Base-by-base conservation (phyloP, 1,140 invertebrate genomes). In the Hesperophylax magnus region DNA sequence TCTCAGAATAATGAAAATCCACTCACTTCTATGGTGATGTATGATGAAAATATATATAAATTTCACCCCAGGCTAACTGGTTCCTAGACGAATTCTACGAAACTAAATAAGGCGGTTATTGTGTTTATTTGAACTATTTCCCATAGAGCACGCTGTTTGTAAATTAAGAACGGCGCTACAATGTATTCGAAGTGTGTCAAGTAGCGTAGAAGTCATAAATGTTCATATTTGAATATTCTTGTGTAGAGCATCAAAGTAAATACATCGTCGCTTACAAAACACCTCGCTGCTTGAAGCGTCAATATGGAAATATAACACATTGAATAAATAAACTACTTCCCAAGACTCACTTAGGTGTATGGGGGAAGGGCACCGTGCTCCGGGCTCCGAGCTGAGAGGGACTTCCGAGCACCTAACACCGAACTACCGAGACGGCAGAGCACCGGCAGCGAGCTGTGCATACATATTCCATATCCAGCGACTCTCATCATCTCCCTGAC, bases 291-390 rank as follows among this genome's bases (percentile, higher is more conserved):
- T 58, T n/a, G 71, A 31, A 58, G 31, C 71, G 71, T 75, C 71
- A 75, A 75, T 75, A 75, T 56, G 71, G 71, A 75, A 75, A 75
- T 75, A 75, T 75, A 75, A 75, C 71, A 75, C 71, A 56, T 75
- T 75, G 71, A 75, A 75, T 75, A 75, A 75, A 75, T 75, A 75
- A 75, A 75, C 52, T 75, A 75, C 71, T 56, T 75, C 52, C 71
- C 71, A 54, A 31, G 71, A 74, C 39, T 72, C 52, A 53, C 69
- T 74, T 24, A 7, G 52, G 52, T 27, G 15, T 1, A 7, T 18
- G 61, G 4, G 39, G 39, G 39, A 47, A 47, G 39, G 39, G 39
- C 39, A 14, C 0, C 3, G 34, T 6, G 34, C 34, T 39, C 39
- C 39, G 39, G 39, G 39, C 34, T 39, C 3, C 34, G 34, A 8